Conservation (phyloP, 2,113 vertebrate species). For the Andinoacara biseriatus region DNA sequence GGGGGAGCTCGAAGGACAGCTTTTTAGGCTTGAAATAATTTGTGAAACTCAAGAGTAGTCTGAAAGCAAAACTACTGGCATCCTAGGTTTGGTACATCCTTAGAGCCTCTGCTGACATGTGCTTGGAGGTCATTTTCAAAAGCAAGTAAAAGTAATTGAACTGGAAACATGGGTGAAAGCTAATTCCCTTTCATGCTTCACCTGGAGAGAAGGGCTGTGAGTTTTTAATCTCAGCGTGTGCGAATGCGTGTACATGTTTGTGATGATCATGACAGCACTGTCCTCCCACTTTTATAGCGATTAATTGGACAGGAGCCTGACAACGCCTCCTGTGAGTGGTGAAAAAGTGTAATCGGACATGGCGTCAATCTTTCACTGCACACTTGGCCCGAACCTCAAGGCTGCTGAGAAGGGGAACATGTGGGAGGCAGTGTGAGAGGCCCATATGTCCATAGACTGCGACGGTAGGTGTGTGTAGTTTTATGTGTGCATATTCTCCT, state of each 20-base stretch:
- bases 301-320: slow-evolving; percentile 55
- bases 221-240: slow-evolving; percentile 26
- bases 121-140: slow-evolving; percentile 42
- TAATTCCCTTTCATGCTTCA: slow-evolving; percentile 57
- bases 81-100: slow-evolving; percentile 13
- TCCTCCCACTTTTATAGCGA: slow-evolving; percentile 39
- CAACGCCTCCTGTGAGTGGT: slow-evolving; percentile 30
- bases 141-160: slow-evolving; percentile 49
- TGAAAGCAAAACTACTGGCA: not conserved
- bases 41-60: not conserved
- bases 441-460: slow-evolving; percentile 40
- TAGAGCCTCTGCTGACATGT: not conserved
- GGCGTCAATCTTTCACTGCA: slow-evolving; percentile 52
- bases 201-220: slow-evolving; percentile 26
- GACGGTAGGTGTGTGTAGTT: slow-evolving; percentile 14
- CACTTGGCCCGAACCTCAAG: slow-evolving; percentile 60
- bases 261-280: slow-evolving; percentile 24
- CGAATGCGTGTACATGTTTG: slow-evolving; percentile 7
- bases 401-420: slow-evolving; percentile 48
- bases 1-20: not conserved
- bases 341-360: slow-evolving; percentile 62
- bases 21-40: not conserved
- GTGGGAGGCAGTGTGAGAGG: slow-evolving; percentile 45
- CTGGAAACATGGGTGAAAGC: slow-evolving; percentile 44
- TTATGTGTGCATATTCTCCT: slow-evolving; percentile 19